phyloP scores from a whole-genome alignment of 37 sponge, comb jelly and placozoan species.

The Mnemiopsis leidyi region DNA sequence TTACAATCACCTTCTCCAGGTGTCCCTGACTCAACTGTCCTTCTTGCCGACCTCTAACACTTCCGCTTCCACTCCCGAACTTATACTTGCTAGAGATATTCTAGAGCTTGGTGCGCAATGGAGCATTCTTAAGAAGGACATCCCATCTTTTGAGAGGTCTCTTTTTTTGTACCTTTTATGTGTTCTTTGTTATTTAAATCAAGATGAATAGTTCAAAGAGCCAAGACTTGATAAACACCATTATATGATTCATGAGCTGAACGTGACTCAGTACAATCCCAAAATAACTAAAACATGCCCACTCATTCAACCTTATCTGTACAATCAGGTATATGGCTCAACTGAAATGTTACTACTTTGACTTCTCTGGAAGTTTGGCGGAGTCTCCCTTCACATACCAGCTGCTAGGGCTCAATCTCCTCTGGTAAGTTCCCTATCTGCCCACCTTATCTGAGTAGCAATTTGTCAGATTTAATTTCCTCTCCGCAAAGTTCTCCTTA shows the following conservation, averaged over 20 bases:
- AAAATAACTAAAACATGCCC: too few relatives aligned
- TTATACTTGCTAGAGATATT: constrained; percentile 69
- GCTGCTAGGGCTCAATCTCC: constrained; percentile 88
- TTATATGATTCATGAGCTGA: too few relatives aligned
- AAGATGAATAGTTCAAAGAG: too few relatives aligned
- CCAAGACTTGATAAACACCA: too few relatives aligned
- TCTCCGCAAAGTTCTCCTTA: not conserved
- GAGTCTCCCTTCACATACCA: constrained; percentile 83
- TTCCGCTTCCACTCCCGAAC: constrained; percentile 18
- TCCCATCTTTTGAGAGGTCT: constrained; percentile 80
- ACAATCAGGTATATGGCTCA: constrained; percentile 88
- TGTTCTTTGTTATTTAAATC: too few relatives aligned
- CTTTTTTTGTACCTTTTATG: not conserved
- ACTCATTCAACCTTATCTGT: too few relatives aligned
- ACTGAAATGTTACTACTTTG: constrained; percentile 91
- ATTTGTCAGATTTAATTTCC: not conserved
- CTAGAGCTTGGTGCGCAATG: constrained; percentile 95
- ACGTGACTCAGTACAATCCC: too few relatives aligned
- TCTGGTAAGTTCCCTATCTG: constrained; percentile 57
- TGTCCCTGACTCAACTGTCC: constrained; percentile 69
- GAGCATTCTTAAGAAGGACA: constrained; percentile 85
- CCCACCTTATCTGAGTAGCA: not conserved
- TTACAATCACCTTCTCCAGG: not conserved
- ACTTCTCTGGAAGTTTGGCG: constrained; percentile 71
- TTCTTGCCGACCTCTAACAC: constrained; percentile 72